Evolutionary conservation across 2,797 vertebrate genomes (phyloP).

Genomic region (Lutjanus campechanus): DNA sequence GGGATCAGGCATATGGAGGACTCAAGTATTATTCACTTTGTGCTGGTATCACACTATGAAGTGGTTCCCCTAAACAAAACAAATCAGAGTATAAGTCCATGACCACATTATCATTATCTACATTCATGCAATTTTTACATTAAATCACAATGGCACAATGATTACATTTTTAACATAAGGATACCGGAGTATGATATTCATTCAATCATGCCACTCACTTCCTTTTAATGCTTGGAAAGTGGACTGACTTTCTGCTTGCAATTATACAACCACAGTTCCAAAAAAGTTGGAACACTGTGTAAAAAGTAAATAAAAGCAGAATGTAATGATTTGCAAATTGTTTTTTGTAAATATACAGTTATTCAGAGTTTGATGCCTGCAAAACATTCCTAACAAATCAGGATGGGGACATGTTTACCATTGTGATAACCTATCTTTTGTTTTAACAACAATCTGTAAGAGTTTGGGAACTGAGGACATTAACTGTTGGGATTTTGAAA

Average conservation of each 20-base stretch:
- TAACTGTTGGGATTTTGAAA: no score
- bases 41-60: constrained; percentile 12
- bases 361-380: no score
- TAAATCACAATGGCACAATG: background rate
- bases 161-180: background rate
- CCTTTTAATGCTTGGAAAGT: background rate
- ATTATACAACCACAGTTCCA: no score
- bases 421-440: no score
- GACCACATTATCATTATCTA: background rate
- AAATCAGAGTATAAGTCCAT: constrained; percentile 3
- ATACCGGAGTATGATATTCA: background rate
- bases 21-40: constrained; percentile 37
- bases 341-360: no score
- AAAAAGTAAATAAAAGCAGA: no score
- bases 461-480: no score
- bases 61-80: constrained; percentile 35
- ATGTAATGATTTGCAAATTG: no score
- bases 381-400: no score
- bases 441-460: no score
- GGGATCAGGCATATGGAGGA: constrained; percentile 26
- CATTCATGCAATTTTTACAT: background rate
- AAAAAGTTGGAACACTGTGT: no score
- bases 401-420: no score
- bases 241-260: background rate
- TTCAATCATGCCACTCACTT: background rate